A percentile compares a stretch with the other conserved stretches of the same genome.
These are phyloP conservation scores for Ceratina japonica DNA, from an alignment of 1,140 invertebrate species.

Conservation along the genomic window DNA sequence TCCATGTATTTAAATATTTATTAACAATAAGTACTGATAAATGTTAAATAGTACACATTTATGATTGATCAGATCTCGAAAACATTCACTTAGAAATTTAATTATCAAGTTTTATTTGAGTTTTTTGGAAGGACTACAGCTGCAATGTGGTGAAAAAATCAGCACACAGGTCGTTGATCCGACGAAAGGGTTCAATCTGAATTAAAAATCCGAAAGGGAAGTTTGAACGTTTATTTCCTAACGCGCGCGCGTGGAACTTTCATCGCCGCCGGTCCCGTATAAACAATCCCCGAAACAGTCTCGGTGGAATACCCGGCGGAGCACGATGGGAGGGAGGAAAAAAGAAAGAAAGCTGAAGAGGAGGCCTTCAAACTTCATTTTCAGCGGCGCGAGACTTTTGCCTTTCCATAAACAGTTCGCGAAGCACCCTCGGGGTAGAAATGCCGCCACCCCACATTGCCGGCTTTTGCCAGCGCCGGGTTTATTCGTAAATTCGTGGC, in stretches of 20 bases:
- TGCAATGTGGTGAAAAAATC: too few relatives aligned
- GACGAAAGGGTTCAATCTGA: constrained; percentile 17
- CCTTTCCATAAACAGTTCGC: constrained; percentile 40
- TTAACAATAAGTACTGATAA: too few relatives aligned
- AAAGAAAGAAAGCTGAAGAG: not conserved
- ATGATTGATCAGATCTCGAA: too few relatives aligned
- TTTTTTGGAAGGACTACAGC: too few relatives aligned
- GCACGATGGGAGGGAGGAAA: not conserved
- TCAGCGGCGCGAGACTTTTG: constrained; percentile 39
- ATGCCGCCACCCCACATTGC: not conserved
- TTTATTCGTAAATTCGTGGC: constrained; percentile 26
- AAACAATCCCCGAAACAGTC: constrained; percentile 43
- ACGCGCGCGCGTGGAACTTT: constrained; percentile 21
- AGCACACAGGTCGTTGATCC: not conserved
- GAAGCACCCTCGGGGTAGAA: constrained; percentile 30
- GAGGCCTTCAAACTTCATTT: constrained; percentile 43
- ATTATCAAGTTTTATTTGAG: too few relatives aligned
- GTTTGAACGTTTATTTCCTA: constrained; percentile 40
- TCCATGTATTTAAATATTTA: too few relatives aligned
- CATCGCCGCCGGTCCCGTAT: constrained; percentile 10
- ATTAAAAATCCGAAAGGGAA: constrained; percentile 24
- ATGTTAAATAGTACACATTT: too few relatives aligned
- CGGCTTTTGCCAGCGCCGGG: not conserved
- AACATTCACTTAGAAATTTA: not conserved
- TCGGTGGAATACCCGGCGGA: not conserved